A percentile compares a stretch with the other conserved stretches of the same genome.
phyloP scores from a whole-genome alignment of 2,113 vertebrate genomes.

The Gobiocypris rarus region DNA sequence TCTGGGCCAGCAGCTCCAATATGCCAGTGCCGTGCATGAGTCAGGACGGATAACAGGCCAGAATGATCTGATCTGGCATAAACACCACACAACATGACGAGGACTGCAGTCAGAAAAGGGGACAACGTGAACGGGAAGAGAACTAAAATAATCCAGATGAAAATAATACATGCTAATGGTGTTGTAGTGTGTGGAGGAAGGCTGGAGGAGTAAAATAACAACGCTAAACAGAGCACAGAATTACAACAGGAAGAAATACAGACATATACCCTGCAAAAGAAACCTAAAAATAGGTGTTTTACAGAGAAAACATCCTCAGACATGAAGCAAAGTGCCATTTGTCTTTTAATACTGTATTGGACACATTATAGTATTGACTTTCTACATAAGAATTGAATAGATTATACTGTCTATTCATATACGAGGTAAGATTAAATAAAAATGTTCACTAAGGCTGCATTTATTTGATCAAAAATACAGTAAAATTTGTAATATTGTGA shows the following conservation, averaged over 20 bases:
- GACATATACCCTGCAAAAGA: conserved; percentile 45
- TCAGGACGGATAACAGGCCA: not conserved
- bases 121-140: not conserved
- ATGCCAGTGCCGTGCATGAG: conserved; percentile 62
- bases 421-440: not conserved
- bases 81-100: not conserved
- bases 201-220: not conserved
- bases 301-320: conserved; percentile 32
- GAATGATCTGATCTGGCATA: not conserved
- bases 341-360: not conserved
- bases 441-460: not conserved
- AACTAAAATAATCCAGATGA: not conserved
- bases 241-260: conserved; percentile 54
- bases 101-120: not conserved
- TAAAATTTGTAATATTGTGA: not conserved
- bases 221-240: conserved; percentile 20
- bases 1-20: conserved; percentile 69
- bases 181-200: not conserved
- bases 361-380: not conserved
- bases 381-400: not conserved
- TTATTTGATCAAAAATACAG: not conserved
- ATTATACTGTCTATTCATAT: not conserved
- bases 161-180: not conserved
- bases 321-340: not conserved
- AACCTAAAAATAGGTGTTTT: conserved; percentile 44